Conservation (phyloP, 2,113 vertebrate species). For the Chitala chitala region DNA sequence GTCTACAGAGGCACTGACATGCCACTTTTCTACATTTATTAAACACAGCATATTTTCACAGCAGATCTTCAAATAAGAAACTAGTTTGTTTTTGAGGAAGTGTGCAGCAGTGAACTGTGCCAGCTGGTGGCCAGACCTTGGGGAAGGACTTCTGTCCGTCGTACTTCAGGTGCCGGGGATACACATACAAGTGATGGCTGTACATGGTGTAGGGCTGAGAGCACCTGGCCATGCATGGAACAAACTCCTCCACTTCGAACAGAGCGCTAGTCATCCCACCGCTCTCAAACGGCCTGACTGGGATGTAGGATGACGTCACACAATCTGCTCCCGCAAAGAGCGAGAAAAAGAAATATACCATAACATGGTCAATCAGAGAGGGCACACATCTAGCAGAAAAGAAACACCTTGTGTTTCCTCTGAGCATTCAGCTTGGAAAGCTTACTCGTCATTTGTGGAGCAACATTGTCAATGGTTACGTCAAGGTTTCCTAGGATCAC, state of each 20-base stretch:
- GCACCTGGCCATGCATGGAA: conserved; percentile 85
- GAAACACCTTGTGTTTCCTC: neutral
- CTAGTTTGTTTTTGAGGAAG: neutral
- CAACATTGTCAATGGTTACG: conserved; percentile 84
- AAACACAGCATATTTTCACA: no score
- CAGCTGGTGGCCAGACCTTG: conserved; percentile 65
- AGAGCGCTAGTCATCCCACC: conserved; percentile 60
- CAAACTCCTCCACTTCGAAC: conserved; percentile 92
- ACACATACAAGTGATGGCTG: conserved; percentile 94
- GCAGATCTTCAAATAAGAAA: no score
- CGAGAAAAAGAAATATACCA: neutral
- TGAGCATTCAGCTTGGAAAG: conserved; percentile 10
- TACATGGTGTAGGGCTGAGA: conserved; percentile 93
- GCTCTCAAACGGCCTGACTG: conserved; percentile 79
- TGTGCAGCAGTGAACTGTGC: neutral
- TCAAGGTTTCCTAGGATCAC: conserved; percentile 94
- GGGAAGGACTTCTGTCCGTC: conserved; percentile 92
- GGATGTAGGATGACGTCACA: conserved; percentile 92
- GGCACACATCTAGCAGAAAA: neutral
- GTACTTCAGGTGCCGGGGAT: conserved; percentile 89
- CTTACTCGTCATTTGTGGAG: conserved; percentile 86
- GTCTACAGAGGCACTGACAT: neutral
- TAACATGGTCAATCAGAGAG: neutral
- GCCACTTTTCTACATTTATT: neutral
- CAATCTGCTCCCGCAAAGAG: conserved; percentile 68